phyloP scores from a whole-genome alignment of 2,113 vertebrate genomes.

The Delphinus delphis region DNA sequence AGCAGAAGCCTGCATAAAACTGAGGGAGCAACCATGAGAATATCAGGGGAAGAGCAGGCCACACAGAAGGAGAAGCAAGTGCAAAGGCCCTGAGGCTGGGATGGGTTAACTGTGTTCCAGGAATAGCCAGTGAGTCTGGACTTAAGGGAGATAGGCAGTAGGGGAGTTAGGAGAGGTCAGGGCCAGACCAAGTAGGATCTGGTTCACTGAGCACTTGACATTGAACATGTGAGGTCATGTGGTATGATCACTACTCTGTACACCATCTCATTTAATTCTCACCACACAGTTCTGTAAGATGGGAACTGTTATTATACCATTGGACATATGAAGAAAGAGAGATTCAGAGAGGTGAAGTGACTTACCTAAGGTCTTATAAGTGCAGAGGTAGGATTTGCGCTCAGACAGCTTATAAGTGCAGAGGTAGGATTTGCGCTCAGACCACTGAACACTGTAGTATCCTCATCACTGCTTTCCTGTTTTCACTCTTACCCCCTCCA shows the following conservation, averaged over 20 bases:
- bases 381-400: not conserved
- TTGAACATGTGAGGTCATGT: not conserved
- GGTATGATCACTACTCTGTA: not conserved
- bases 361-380: not conserved
- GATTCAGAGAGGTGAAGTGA: not conserved
- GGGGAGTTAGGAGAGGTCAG: not conserved
- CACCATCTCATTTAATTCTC: not conserved
- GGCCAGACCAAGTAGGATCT: not conserved
- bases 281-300: not conserved
- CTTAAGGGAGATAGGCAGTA: not conserved
- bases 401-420: not conserved
- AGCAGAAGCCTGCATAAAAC: not conserved
- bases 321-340: not conserved
- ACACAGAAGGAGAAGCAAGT: not conserved
- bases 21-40: not conserved
- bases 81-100: constrained; percentile 11
- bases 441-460: rapidly evolving
- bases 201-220: not conserved
- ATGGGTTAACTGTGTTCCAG: not conserved
- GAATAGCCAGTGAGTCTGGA: not conserved
- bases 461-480: not conserved
- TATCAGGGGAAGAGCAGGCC: not conserved
- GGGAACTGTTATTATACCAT: not conserved
- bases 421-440: not conserved
- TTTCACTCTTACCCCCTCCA: not conserved